Conservation (phyloP, 2,888 invertebrate species). For the Epinotia brunnichana region DNA sequence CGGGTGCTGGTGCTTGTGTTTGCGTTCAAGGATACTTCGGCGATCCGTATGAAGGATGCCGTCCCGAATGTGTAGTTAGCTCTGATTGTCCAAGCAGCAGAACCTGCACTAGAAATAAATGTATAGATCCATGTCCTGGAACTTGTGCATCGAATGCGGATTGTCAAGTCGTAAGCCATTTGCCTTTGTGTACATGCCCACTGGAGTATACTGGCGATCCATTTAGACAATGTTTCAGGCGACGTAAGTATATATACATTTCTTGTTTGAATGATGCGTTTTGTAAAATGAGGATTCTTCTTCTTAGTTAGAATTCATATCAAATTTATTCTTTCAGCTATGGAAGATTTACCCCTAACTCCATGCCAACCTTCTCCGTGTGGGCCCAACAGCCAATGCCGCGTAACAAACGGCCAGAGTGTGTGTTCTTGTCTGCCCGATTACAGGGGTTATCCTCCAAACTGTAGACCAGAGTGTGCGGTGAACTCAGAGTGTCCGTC, state of each 20-base stretch:
- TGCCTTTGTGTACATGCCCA: conserved; percentile 87
- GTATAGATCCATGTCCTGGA: conserved; percentile 90
- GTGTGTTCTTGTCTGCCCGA: conserved; percentile 88
- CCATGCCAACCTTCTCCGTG: conserved; percentile 86
- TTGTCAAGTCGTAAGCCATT: conserved; percentile 89
- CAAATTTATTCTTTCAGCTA: conserved; percentile 56
- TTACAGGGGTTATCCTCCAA: conserved; percentile 87
- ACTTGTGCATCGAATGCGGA: conserved; percentile 90
- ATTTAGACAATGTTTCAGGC: conserved; percentile 83
- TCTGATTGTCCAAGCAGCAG: conserved; percentile 88
- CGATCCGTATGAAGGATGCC: conserved; percentile 91
- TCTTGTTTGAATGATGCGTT: neutral
- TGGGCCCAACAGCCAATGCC: conserved; percentile 86
- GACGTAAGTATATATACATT: conserved; percentile 60
- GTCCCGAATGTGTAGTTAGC: conserved; percentile 89
- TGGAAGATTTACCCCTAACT: conserved; percentile 66
- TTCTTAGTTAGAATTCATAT: conserved; percentile 7
- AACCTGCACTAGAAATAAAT: conserved; percentile 89
- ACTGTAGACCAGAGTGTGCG: conserved; percentile 89
- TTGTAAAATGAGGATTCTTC: conserved; percentile 3
- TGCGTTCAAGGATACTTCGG: conserved; percentile 89
- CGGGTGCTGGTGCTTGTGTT: conserved; percentile 85
- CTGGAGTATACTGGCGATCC: conserved; percentile 89
- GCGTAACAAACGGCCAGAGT: conserved; percentile 83
- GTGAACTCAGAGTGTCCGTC: conserved; percentile 87